Evolutionary conservation across 2,888 invertebrate genomes (phyloP).

Genomic region (Drosophila limbata): DNA sequence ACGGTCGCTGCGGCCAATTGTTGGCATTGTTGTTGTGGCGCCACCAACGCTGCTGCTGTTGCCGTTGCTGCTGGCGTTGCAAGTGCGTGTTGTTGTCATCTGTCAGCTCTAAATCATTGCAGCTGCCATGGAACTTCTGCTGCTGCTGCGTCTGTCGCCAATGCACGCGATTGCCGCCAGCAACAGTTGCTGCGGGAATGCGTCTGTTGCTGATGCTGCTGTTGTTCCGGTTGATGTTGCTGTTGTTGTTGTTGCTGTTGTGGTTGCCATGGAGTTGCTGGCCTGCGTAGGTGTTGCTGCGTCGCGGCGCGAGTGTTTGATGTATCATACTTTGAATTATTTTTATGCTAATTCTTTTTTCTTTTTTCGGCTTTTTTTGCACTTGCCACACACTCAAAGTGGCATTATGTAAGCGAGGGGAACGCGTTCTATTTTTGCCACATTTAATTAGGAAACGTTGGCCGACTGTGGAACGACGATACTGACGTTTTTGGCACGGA

Average conservation of each 20-base stretch:
- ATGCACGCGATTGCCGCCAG: slow-evolving; percentile 18
- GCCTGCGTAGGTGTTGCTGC: slow-evolving; percentile 62
- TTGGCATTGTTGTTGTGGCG: slow-evolving; percentile 35
- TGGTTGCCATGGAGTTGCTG: slow-evolving; percentile 47
- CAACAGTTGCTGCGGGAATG: slow-evolving; percentile 65
- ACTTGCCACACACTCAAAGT: slow-evolving; percentile 43
- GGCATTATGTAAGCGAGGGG: slow-evolving; percentile 62
- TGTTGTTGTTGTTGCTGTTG: slow-evolving; percentile 19
- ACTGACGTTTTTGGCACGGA: slow-evolving; percentile 73
- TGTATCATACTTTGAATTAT: slow-evolving; percentile 62
- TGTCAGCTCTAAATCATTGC: slow-evolving; percentile 70
- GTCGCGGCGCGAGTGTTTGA: slow-evolving; percentile 71
- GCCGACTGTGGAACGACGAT: slow-evolving; percentile 32
- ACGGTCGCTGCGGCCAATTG: slow-evolving; percentile 52
- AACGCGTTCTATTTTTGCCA: slow-evolving; percentile 41
- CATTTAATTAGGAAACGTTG: slow-evolving; percentile 58
- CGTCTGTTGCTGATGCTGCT: slow-evolving; percentile 45
- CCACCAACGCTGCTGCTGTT: slow-evolving; percentile 41
- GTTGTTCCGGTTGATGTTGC: slow-evolving; percentile 4
- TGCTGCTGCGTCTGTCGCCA: slow-evolving; percentile 27
- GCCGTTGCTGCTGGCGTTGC: slow-evolving; percentile 24
- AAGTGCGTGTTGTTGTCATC: slow-evolving; percentile 46
- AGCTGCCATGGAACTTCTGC: slow-evolving; percentile 74
- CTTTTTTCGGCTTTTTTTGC: slow-evolving; percentile 6
- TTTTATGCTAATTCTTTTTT: slow-evolving; percentile 13